Evolutionary conservation across 2,888 invertebrate genomes (phyloP).

Genomic region (Acanthoscelides obtectus): DNA sequence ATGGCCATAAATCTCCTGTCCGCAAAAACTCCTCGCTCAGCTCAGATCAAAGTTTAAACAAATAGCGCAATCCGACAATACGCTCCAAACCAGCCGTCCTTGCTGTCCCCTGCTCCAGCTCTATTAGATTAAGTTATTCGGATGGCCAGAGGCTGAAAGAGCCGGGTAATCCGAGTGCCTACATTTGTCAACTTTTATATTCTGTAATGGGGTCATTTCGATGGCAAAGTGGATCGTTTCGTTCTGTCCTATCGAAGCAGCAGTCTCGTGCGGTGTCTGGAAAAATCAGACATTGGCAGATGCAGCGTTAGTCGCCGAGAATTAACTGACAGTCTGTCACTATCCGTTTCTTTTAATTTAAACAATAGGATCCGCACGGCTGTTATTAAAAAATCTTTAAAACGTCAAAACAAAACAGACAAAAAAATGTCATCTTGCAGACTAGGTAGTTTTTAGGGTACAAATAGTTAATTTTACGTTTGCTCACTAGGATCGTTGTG

Average conservation of each 20-base stretch:
- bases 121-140: conserved; percentile 29
- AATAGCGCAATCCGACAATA: conserved; percentile 7
- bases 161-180: conserved; percentile 29
- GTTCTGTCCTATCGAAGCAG: conserved; percentile 29
- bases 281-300: too few relatives aligned
- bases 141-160: conserved; percentile 1
- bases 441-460: too few relatives aligned
- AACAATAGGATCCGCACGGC: too few relatives aligned
- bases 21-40: neutral
- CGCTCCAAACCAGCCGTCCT: conserved; percentile 4
- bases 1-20: neutral
- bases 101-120: conserved; percentile 7
- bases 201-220: conserved; percentile 44
- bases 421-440: too few relatives aligned
- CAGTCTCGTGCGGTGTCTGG: conserved; percentile 24
- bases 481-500: too few relatives aligned
- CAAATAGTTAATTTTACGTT: too few relatives aligned
- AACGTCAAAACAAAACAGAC: too few relatives aligned
- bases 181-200: conserved; percentile 47
- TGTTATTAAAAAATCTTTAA: too few relatives aligned
- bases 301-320: too few relatives aligned
- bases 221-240: conserved; percentile 34
- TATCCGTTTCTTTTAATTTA: too few relatives aligned
- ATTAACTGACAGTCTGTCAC: too few relatives aligned
- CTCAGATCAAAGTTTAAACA: conserved; percentile 10